phyloP scores from a whole-genome alignment of 2,888 invertebrate species.

The Ormyrus rosae region DNA sequence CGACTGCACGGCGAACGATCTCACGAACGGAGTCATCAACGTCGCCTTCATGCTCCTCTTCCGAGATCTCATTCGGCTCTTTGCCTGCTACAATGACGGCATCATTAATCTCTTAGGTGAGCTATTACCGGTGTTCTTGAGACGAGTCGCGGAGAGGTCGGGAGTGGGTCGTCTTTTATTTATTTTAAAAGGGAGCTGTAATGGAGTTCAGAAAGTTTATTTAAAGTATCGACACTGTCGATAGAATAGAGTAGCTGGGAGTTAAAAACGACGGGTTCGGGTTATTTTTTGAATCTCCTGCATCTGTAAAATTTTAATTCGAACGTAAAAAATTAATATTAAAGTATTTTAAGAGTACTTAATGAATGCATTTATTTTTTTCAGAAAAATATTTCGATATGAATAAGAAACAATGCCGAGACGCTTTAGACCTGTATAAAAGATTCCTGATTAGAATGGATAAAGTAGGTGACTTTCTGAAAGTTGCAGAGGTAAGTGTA shows the following conservation, averaged over 20 bases:
- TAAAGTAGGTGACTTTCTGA: slow-evolving; percentile 97
- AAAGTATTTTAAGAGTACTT: background rate
- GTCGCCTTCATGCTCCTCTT: slow-evolving; percentile 99
- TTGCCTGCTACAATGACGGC: slow-evolving; percentile 99
- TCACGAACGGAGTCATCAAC: slow-evolving; percentile 99
- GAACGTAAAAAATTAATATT: background rate
- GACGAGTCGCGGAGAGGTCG: too few species aligned
- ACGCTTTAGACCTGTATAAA: slow-evolving; percentile 98
- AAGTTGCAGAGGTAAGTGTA: slow-evolving; percentile 83
- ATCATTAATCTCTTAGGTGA: slow-evolving; percentile 95
- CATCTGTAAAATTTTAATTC: too few species aligned
- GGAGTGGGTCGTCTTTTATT: too few species aligned
- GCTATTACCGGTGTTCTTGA: too few species aligned
- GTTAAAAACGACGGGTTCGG: too few species aligned
- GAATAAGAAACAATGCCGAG: slow-evolving; percentile 99
- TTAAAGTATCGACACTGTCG: too few species aligned
- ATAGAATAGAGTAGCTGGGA: too few species aligned
- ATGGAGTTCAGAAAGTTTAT: too few species aligned
- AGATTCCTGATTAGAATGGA: slow-evolving; percentile 99
- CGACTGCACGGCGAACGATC: slow-evolving; percentile 96
- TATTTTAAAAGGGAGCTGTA: too few species aligned
- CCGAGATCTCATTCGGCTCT: slow-evolving; percentile 98
- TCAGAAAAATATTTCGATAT: slow-evolving; percentile 99
- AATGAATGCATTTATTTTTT: slow-evolving; percentile 49
- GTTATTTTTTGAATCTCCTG: too few species aligned